Evolutionary conservation across 2,797 vertebrate genomes (phyloP), one percentile per base, ranked within the genome.

Genomic region (Takifugu rubripes): DNA sequence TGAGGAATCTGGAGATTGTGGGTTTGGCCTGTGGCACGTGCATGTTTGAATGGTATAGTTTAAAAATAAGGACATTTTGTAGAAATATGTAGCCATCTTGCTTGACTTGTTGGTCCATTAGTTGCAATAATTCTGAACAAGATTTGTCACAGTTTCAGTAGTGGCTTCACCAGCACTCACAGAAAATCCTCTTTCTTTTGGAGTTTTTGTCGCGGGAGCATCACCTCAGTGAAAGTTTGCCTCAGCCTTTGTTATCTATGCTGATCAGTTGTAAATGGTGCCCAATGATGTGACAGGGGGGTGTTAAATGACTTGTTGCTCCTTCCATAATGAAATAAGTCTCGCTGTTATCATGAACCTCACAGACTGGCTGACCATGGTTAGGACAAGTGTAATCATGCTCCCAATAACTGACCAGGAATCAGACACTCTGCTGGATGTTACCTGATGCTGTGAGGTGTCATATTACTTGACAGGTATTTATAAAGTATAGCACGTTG

Each of bases 101-200:
- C 27, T 29, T 29, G 27, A 21, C 21, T 1, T 29, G 27, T 29
- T 29, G 27, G 27, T 29, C 27, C 27, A 29, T 29, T 29, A 29
- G 27, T 29, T 29, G 27, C 27, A 29, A 29, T 29, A 29, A 29
- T 29, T 29, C 27, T 29, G 27, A 29, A 4, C 21, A 21, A 84
- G 85, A 86, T 83, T 85, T 88, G 88, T 77, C 80, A 65, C 82
- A 73, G 83, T 74, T 49, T 54, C 85, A 81, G 66, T 87, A 50
- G 25, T 78, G 42, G 40, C 58, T 77, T 74, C 47, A 58, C 59
- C 56, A 58, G 46, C 16, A 61, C 64, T 49, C 21, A n/a, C 52
- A 33, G 16, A 59, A 27, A 64, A 70, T 83, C 70, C 79, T 73
- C 71, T 52, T 7, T 46, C 2, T 56, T 72, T 56, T 73, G 46